Conservation (phyloP, 2,797 vertebrate species). For the Phataginus tricuspis region DNA sequence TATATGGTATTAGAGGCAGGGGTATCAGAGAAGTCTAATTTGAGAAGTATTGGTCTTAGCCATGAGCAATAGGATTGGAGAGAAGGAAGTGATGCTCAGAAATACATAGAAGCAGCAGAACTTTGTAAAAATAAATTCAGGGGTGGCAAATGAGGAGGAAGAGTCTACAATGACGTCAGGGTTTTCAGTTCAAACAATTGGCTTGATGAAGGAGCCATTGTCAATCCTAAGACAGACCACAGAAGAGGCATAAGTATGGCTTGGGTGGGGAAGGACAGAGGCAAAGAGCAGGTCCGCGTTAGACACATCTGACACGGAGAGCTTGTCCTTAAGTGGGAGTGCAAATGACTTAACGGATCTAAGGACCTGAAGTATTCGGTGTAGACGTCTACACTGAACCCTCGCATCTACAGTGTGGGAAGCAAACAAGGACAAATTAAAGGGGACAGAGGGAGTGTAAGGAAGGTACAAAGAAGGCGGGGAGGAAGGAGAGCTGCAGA, state of each 20-base stretch:
- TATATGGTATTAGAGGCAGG: neutral
- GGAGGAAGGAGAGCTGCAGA: neutral
- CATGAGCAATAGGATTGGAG: neutral
- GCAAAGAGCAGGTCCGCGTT: neutral
- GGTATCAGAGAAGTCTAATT: neutral
- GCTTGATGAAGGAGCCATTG: neutral
- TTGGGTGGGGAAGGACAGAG: neutral
- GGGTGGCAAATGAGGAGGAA: neutral
- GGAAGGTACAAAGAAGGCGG: neutral
- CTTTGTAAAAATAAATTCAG: neutral
- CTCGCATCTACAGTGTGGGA: fast-evolving
- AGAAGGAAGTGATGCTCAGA: neutral
- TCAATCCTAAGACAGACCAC: neutral
- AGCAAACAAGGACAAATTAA: too few relatives aligned
- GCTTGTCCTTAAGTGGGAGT: fast-evolving
- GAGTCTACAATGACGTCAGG: fast-evolving
- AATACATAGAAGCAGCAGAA: fast-evolving
- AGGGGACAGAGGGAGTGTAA: neutral
- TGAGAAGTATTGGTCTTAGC: too few relatives aligned
- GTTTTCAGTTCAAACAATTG: neutral
- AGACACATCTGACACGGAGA: neutral
- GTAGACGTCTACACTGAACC: neutral
- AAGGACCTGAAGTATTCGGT: fast-evolving
- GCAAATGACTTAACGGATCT: neutral
- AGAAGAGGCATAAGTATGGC: fast-evolving